Conservation (phyloP, 2,113 vertebrate genomes). For the Amphiprion percula region DNA sequence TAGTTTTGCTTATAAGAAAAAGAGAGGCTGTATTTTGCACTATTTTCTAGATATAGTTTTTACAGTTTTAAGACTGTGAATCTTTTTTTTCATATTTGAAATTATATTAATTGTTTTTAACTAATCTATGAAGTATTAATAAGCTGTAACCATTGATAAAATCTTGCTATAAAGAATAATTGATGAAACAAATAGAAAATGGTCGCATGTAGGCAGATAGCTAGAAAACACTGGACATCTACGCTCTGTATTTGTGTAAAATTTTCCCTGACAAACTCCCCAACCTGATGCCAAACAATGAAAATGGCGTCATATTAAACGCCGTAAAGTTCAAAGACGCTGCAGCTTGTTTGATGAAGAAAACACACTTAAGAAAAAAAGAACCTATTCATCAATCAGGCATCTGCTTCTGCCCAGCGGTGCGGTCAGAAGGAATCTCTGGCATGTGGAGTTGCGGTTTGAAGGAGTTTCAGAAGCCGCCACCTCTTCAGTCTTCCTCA, state of each 20-base stretch:
- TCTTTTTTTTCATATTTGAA: neutral
- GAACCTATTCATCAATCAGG: slow-evolving; percentile 65
- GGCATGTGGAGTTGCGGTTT: slow-evolving; percentile 75
- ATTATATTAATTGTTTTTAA: too few relatives aligned
- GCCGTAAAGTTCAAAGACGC: slow-evolving; percentile 54
- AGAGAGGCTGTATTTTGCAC: neutral
- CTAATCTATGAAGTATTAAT: too few relatives aligned
- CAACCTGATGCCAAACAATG: slow-evolving; percentile 3
- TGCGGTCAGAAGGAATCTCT: slow-evolving; percentile 76
- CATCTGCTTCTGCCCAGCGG: slow-evolving; percentile 66
- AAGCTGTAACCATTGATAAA: too few relatives aligned
- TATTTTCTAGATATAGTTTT: too few relatives aligned
- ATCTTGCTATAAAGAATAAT: too few relatives aligned
- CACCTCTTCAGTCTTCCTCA: slow-evolving; percentile 66
- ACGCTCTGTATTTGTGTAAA: neutral
- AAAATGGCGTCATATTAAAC: slow-evolving; percentile 37
- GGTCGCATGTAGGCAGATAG: neutral
- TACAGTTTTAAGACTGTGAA: too few relatives aligned
- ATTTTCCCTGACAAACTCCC: neutral
- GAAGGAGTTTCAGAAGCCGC: slow-evolving; percentile 62
- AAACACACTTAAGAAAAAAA: slow-evolving; percentile 58
- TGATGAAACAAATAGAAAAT: too few relatives aligned
- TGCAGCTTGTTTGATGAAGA: slow-evolving; percentile 59
- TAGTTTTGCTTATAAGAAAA: too few relatives aligned
- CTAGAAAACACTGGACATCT: neutral